These are phyloP conservation scores for Hystrix cristata DNA, from an alignment of 2,113 vertebrate genomes.

Conservation along the genomic window DNA sequence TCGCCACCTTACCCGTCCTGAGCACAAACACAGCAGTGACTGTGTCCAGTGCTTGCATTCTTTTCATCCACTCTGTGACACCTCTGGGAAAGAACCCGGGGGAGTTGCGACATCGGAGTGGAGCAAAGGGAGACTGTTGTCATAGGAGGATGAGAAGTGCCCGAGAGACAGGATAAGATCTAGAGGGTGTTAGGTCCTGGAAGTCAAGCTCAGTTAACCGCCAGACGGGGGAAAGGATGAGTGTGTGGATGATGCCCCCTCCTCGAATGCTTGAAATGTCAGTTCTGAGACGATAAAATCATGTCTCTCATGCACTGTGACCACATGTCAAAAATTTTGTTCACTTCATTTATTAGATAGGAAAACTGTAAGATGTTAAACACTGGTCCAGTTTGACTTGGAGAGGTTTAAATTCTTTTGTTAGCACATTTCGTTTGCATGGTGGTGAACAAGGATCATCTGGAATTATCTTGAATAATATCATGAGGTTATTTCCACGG, in stretches of 20 bases:
- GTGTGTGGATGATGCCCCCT: too few species aligned
- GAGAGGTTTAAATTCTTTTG: conserved; percentile 30
- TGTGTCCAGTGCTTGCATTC: background rate
- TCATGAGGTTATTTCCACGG: background rate
- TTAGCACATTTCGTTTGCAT: background rate
- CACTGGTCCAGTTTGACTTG: background rate
- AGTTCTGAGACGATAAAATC: background rate
- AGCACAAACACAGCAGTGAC: background rate
- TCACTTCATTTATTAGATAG: background rate
- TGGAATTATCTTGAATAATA: background rate
- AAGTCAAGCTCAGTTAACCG: background rate
- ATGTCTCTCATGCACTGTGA: background rate
- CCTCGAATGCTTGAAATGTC: background rate
- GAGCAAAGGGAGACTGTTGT: background rate
- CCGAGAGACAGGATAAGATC: background rate
- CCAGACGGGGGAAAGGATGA: background rate
- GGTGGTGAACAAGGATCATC: background rate
- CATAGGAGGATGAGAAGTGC: background rate
- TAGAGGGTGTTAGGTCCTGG: background rate
- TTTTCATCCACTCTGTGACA: background rate
- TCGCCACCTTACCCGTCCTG: background rate
- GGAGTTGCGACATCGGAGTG: background rate
- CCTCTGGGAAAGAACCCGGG: background rate
- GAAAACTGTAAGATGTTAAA: background rate
- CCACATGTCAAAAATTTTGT: background rate